Percentiles rank a stretch among this genome's conserved stretches.
Evolutionary conservation across 1,140 invertebrate genomes (phyloP).

Genomic region (Reticulitermes speratus): DNA sequence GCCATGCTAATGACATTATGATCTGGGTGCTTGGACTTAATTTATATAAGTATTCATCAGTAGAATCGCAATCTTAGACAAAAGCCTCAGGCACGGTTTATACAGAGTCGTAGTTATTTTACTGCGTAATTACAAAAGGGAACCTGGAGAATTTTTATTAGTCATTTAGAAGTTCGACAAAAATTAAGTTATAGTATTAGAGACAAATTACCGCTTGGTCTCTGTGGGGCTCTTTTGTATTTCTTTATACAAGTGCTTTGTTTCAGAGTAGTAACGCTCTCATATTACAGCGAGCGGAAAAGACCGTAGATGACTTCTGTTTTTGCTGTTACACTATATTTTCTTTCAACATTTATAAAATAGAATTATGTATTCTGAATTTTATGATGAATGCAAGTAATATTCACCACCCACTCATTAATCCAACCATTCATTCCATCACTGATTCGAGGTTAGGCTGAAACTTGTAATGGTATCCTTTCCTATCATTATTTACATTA

Average conservation of each 20-base stretch:
- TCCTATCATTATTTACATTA: too few species aligned
- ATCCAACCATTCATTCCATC: too few species aligned
- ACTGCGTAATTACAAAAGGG: not conserved
- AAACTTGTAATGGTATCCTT: too few species aligned
- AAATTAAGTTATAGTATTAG: not conserved
- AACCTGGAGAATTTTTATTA: not conserved
- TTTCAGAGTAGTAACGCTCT: not conserved
- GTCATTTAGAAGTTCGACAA: not conserved
- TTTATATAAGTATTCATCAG: not conserved
- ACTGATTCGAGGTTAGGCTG: too few species aligned
- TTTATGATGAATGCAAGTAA: too few species aligned
- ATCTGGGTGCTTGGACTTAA: not conserved
- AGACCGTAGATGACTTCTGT: too few species aligned
- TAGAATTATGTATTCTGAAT: too few species aligned
- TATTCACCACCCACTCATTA: too few species aligned
- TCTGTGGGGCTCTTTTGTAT: not conserved
- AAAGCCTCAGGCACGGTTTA: not conserved
- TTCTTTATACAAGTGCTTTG: not conserved
- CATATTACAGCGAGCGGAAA: too few species aligned
- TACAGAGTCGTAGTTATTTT: not conserved
- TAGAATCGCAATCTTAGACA: not conserved
- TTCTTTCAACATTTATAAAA: too few species aligned
- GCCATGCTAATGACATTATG: not conserved
- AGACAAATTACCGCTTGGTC: not conserved
- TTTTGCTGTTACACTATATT: too few species aligned